Percentiles rank a stretch among this genome's conserved stretches.
Conservation (phyloP, 2,888 invertebrate species). For the Ligdia adustata region DNA sequence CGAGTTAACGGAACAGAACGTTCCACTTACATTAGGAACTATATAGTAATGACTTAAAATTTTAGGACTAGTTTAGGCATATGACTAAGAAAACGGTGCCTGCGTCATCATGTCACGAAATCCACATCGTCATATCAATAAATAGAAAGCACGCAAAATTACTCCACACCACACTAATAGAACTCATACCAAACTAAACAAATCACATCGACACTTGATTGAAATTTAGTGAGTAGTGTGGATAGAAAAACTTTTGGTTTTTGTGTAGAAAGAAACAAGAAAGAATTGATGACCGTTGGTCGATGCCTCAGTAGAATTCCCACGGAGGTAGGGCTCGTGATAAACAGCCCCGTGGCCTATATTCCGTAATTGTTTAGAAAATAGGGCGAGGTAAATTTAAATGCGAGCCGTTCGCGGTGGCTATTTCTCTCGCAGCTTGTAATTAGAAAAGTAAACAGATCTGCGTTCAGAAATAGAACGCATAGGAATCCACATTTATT, state of each 20-base stretch:
- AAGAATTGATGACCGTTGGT: background rate
- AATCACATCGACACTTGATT: background rate
- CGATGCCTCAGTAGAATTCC: background rate
- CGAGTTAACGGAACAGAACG: constrained; percentile 13
- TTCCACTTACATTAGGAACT: constrained; percentile 14
- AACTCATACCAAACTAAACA: constrained; percentile 5
- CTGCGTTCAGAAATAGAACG: constrained; percentile 57
- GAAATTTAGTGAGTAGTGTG: background rate
- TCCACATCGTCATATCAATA: constrained; percentile 34
- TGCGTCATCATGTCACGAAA: constrained; percentile 34
- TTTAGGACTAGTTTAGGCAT: constrained; percentile 21
- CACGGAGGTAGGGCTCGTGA: constrained; percentile 32
- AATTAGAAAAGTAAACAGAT: constrained; percentile 73
- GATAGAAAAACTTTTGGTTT: background rate
- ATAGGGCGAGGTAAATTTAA: constrained; percentile 73
- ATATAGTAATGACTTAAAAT: constrained; percentile 4
- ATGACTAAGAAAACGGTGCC: constrained; percentile 27
- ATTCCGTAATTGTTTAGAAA: constrained; percentile 67
- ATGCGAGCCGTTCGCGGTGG: constrained; percentile 62
- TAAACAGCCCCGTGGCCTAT: constrained; percentile 63
- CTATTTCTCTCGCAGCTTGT: constrained; percentile 64
- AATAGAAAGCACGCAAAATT: constrained; percentile 27
- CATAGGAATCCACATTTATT: constrained; percentile 42
- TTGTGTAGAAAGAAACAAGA: background rate
- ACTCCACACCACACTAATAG: constrained; percentile 9